A percentile compares a stretch with the other conserved stretches of the same genome.
Evolutionary conservation across 1,140 invertebrate species (phyloP).

Genomic region (Pseudobourletiella spinata): DNA sequence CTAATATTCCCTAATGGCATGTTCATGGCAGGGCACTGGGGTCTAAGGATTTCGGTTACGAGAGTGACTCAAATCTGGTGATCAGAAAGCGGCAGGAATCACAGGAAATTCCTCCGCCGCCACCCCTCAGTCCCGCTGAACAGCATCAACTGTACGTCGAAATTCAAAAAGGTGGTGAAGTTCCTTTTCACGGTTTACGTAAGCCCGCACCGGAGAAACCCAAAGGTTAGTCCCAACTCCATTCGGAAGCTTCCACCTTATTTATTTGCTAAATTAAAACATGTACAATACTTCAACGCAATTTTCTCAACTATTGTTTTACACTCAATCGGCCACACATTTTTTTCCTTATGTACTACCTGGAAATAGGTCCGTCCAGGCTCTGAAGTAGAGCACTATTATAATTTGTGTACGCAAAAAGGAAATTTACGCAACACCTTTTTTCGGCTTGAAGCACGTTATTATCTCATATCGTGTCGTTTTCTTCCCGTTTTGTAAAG

Average conservation of each 20-base stretch:
- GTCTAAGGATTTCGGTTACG: slow-evolving; percentile 74
- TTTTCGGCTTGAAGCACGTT: too few relatives aligned
- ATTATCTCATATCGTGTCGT: too few relatives aligned
- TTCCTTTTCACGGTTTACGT: slow-evolving; percentile 73
- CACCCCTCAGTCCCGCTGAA: slow-evolving; percentile 63
- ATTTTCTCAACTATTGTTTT: too few relatives aligned
- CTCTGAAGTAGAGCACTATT: too few relatives aligned
- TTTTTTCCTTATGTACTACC: too few relatives aligned
- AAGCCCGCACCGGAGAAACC: slow-evolving; percentile 77
- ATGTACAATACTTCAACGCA: too few relatives aligned
- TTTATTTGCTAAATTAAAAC: not conserved
- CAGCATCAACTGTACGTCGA: slow-evolving; percentile 71
- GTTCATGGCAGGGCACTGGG: slow-evolving; percentile 60
- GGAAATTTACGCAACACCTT: too few relatives aligned
- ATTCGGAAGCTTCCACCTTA: not conserved
- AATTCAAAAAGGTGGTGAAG: slow-evolving; percentile 82
- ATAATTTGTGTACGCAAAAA: too few relatives aligned
- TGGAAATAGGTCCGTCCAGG: too few relatives aligned
- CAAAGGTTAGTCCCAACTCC: slow-evolving; percentile 56
- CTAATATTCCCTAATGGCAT: too few relatives aligned
- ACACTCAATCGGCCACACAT: too few relatives aligned
- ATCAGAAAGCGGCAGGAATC: slow-evolving; percentile 60
- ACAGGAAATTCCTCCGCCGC: slow-evolving; percentile 27
- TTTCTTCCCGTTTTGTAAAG: too few relatives aligned
- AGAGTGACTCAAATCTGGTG: slow-evolving; percentile 78